These are phyloP conservation scores for Sebastes nivosus DNA, from an alignment of 2,797 vertebrate species.

Conservation along the genomic window DNA sequence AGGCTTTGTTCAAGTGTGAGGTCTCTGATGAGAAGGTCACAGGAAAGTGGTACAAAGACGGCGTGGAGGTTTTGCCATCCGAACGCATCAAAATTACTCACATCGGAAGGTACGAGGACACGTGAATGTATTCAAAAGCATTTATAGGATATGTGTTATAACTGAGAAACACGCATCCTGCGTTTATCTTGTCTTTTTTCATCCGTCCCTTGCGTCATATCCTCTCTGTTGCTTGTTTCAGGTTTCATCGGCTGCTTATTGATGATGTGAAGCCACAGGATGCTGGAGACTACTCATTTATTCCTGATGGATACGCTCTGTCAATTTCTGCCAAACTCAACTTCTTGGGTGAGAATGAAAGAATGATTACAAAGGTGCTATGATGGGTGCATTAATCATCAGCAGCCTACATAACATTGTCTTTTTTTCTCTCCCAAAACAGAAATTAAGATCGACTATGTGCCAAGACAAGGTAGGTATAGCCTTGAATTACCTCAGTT, in stretches of 20 bases:
- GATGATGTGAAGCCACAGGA: conserved; percentile 87
- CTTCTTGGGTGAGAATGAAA: conserved; percentile 88
- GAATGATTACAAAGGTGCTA: conserved; percentile 14
- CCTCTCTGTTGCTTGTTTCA: conserved; percentile 57
- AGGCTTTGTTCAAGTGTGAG: conserved; percentile 93
- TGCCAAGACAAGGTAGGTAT: conserved; percentile 87
- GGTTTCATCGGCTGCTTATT: conserved; percentile 88
- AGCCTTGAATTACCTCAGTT: neutral
- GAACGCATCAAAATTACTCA: conserved; percentile 88
- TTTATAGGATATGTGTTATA: neutral
- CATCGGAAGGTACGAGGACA: conserved; percentile 82
- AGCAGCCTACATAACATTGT: conserved; percentile 11
- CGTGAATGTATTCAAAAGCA: neutral
- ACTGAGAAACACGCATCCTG: neutral
- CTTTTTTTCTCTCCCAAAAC: conserved; percentile 35
- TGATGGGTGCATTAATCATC: conserved; percentile 6
- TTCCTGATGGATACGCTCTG: conserved; percentile 92
- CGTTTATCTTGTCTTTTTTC: neutral
- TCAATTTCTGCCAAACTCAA: conserved; percentile 93
- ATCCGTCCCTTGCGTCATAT: neutral
- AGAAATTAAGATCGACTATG: conserved; percentile 95
- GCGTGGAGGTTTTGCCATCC: conserved; percentile 86
- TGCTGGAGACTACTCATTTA: conserved; percentile 91
- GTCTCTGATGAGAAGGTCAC: conserved; percentile 95
- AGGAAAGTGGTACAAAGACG: conserved; percentile 93